phyloP scores from a whole-genome alignment of 2,113 vertebrate genomes.

The Cygnus buccinator region DNA sequence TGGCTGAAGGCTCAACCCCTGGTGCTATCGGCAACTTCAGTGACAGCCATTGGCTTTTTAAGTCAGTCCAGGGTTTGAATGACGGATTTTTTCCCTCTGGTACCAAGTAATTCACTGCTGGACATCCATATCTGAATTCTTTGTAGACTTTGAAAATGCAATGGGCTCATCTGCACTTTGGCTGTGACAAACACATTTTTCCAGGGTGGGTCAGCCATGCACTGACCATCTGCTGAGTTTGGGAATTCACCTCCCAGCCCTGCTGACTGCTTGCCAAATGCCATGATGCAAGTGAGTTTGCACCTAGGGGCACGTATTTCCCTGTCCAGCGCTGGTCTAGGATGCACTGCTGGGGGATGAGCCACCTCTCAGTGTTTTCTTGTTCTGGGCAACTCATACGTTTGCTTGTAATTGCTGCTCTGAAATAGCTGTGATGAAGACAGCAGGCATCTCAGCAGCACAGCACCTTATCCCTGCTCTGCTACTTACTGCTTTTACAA shows the following conservation, averaged over 20 bases:
- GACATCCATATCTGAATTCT: neutral
- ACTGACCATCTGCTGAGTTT: neutral
- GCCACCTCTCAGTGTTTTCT: neutral
- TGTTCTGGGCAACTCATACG: neutral
- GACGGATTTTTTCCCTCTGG: neutral
- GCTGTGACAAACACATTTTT: neutral
- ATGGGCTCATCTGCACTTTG: neutral
- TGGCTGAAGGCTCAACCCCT: neutral
- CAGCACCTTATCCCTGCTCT: neutral
- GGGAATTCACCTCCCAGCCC: neutral
- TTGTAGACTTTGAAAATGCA: neutral
- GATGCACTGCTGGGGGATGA: neutral
- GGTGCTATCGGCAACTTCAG: neutral
- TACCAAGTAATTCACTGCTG: neutral
- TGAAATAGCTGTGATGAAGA: neutral
- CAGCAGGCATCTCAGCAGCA: neutral
- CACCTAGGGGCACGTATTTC: no score
- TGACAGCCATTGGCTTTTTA: neutral
- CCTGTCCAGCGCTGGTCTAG: neutral
- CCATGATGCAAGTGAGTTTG: neutral
- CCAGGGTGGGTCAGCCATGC: neutral
- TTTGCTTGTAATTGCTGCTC: neutral
- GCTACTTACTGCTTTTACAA: neutral
- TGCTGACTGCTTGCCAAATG: neutral
- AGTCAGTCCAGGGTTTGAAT: neutral